Percentiles rank a stretch among this genome's conserved stretches.
Evolutionary conservation across 2,888 invertebrate species (phyloP).

Genomic region (Xylota sylvarum): DNA sequence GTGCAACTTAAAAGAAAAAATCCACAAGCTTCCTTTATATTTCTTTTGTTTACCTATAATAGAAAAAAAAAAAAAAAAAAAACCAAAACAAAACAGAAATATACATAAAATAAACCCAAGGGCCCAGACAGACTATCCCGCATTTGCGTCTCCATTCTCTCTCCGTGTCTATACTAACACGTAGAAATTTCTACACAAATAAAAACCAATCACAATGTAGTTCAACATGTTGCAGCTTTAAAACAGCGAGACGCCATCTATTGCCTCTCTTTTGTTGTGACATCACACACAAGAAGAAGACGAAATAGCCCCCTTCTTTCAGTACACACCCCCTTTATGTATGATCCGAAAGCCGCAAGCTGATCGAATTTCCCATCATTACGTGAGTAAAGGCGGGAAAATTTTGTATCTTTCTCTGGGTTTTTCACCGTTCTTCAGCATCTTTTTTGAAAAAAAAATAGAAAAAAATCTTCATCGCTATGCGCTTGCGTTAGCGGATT

Average conservation of each 20-base stretch:
- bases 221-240: slow-evolving; percentile 19
- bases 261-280: slow-evolving; percentile 54
- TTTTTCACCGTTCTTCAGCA: slow-evolving; percentile 25
- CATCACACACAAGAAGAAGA: slow-evolving; percentile 49
- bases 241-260: slow-evolving; percentile 33
- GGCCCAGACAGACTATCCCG: slow-evolving; percentile 64
- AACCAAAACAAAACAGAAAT: slow-evolving; percentile 48
- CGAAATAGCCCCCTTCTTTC: slow-evolving; percentile 19
- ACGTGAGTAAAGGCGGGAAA: slow-evolving; percentile 71
- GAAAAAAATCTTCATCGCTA: not conserved
- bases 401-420: slow-evolving; percentile 41
- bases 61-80: slow-evolving; percentile 39
- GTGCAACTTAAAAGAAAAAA: not conserved
- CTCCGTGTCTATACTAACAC: not conserved
- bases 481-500: slow-evolving; percentile 50
- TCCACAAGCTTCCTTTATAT: slow-evolving; percentile 26
- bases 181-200: slow-evolving; percentile 14
- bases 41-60: slow-evolving; percentile 47
- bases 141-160: slow-evolving; percentile 39
- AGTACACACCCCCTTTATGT: slow-evolving; percentile 21
- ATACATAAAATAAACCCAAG: slow-evolving; percentile 48
- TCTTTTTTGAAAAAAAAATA: slow-evolving; percentile 24
- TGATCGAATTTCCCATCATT: slow-evolving; percentile 74
- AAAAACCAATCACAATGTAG: slow-evolving; percentile 39
- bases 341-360: slow-evolving; percentile 56